Conservation (phyloP, 2,113 vertebrate species). For the Okapia johnstoni region DNA sequence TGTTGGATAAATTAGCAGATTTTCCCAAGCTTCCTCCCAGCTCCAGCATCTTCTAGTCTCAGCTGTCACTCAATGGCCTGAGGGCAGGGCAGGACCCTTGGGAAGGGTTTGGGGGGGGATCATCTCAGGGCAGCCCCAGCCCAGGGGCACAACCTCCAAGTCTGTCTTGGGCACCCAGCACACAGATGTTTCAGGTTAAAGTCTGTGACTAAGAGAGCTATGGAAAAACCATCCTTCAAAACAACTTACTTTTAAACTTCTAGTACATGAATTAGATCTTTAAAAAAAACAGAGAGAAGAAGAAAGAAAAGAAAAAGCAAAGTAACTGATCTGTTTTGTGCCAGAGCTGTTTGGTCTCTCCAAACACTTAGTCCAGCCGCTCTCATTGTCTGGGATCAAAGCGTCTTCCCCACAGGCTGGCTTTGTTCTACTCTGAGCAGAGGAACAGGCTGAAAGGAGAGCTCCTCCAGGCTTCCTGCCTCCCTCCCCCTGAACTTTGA, state of each 20-base stretch:
- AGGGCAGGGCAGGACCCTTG: background rate
- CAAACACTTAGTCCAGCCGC: constrained; percentile 58
- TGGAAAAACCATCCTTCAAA: constrained; percentile 22
- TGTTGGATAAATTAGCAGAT: background rate
- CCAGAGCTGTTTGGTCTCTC: constrained; percentile 49
- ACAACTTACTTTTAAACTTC: constrained; percentile 21
- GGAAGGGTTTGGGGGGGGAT: fast-evolving
- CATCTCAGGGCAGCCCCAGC: fast-evolving
- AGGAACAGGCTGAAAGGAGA: constrained; percentile 15
- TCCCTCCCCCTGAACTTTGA: constrained; percentile 21
- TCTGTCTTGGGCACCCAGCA: fast-evolving
- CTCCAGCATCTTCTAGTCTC: background rate
- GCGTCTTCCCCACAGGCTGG: background rate
- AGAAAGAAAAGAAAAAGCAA: background rate
- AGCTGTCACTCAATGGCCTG: background rate
- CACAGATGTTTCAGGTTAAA: background rate
- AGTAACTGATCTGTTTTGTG: constrained; percentile 59
- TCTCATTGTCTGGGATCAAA: constrained; percentile 66
- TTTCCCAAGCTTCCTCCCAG: background rate
- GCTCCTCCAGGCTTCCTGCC: constrained; percentile 40
- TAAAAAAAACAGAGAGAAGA: background rate
- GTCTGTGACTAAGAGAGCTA: background rate
- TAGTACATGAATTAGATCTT: constrained; percentile 27
- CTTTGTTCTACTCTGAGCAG: constrained; percentile 57
- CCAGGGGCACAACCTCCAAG: background rate